Percentiles rank a stretch among this genome's conserved stretches.
Evolutionary conservation across 2,113 vertebrate species (phyloP).

Genomic region (Podarcis muralis): DNA sequence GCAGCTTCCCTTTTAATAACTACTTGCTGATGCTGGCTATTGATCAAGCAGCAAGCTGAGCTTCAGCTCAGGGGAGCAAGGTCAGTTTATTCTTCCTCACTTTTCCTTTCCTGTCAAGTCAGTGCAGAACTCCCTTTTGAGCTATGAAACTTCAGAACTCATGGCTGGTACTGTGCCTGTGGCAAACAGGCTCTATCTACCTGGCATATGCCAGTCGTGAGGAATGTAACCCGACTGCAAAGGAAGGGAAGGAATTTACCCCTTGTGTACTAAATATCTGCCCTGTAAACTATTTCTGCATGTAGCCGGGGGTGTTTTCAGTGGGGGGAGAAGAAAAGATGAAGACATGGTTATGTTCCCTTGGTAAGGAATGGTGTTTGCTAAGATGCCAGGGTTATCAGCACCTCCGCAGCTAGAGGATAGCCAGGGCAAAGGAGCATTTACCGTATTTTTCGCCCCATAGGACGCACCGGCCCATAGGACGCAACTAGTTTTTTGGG

Average conservation of each 20-base stretch:
- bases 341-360: not conserved
- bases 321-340: not conserved
- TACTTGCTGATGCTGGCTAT: not conserved
- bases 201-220: not conserved
- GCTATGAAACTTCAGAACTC: not conserved
- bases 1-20: not conserved
- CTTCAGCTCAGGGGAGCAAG: not conserved
- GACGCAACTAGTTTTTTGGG: too few relatives aligned
- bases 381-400: too few relatives aligned
- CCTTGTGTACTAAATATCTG: not conserved
- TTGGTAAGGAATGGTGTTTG: not conserved
- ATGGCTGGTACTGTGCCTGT: rapidly evolving
- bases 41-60: slow-evolving; percentile 2
- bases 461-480: too few relatives aligned
- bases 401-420: not conserved
- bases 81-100: slow-evolving; percentile 1
- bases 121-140: not conserved
- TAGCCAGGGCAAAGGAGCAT: not conserved
- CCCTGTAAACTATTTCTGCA: not conserved
- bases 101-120: slow-evolving; percentile 3
- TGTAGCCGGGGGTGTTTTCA: not conserved
- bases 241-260: not conserved
- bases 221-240: not conserved
- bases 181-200: not conserved
- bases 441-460: too few relatives aligned